Base-by-base conservation (phyloP, 2,797 vertebrate genomes). In the Gymnocypris eckloni region DNA sequence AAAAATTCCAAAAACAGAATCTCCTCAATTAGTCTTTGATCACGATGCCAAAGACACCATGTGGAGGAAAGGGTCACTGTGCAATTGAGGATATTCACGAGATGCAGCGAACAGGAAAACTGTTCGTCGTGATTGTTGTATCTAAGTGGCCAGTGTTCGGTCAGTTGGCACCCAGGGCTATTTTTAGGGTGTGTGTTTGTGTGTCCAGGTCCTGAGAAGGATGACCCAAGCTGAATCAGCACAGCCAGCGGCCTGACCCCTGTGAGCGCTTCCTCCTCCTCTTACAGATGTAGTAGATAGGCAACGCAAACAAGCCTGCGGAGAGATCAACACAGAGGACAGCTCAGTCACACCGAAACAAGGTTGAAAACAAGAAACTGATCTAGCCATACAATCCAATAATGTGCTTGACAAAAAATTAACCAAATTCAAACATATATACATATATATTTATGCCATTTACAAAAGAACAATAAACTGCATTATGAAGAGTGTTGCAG, bases 241-340 rank as follows among this genome's bases (percentile, higher is more conserved):
- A 95, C 88, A 95, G 91, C 95, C 95, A 96, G 2, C 92, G 92
- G 61, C 93, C 93, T 0, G 93, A 92, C 48, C 92, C 94, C 83
- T 94, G 96, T 86, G 97, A 95, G 77, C 95, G 94, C 93, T 99
- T 99, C 95, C 96, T 97, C 93, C 96, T 96, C 94, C 95, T 97
- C 95, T 99, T 99, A 94, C 97, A 99, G 94, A 98, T 95, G 91
- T 97, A 99, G 95, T 98, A 99, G 93, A 99, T 93, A 28, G 98
- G 98, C 92, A 99, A 97, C 85, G 96, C 96, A 89, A 99, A 95
- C 90, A 98, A 93, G 93, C 98, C 98, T 99, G 86, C 6, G 41
- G 39, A 86, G 67, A 89, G 48, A 79, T 28, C 52, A 75, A 45
- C 28, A 84, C 25, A 66, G 6, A 41, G 25, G 67, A 52, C 67